Conservation (phyloP, 2,888 invertebrate species). For the Pheosia tremula region DNA sequence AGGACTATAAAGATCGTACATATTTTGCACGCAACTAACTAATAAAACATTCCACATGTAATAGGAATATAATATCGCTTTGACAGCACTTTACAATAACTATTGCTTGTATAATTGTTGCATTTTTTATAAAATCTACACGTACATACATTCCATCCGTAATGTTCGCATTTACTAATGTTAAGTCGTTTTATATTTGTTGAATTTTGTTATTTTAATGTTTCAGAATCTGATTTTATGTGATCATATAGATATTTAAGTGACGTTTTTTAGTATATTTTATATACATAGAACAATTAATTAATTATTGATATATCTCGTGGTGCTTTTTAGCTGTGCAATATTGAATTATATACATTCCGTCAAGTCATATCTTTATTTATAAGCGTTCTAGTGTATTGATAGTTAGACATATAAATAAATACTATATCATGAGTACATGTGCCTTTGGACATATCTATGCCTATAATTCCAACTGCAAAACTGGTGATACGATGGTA, state of each 20-base stretch:
- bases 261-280: slow-evolving; percentile 8
- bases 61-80: neutral
- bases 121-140: slow-evolving; percentile 9
- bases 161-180: slow-evolving; percentile 24
- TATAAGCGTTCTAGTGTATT: slow-evolving; percentile 19
- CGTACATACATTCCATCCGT: slow-evolving; percentile 29
- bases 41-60: neutral
- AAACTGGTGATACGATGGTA: neutral
- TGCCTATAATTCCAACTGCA: neutral
- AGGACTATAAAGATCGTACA: no score
- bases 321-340: slow-evolving; percentile 42
- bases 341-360: slow-evolving; percentile 37
- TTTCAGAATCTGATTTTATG: slow-evolving; percentile 40
- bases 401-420: neutral
- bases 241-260: slow-evolving; percentile 43
- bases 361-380: slow-evolving; percentile 17
- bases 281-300: slow-evolving; percentile 25
- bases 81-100: neutral
- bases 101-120: slow-evolving; percentile 4
- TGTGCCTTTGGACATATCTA: neutral
- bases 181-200: slow-evolving; percentile 31
- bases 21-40: neutral
- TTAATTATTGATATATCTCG: slow-evolving; percentile 37
- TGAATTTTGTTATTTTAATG: slow-evolving; percentile 28
- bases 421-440: neutral